Evolutionary conservation across 2,113 vertebrate genomes (phyloP).

Genomic region (Setophaga petechia): DNA sequence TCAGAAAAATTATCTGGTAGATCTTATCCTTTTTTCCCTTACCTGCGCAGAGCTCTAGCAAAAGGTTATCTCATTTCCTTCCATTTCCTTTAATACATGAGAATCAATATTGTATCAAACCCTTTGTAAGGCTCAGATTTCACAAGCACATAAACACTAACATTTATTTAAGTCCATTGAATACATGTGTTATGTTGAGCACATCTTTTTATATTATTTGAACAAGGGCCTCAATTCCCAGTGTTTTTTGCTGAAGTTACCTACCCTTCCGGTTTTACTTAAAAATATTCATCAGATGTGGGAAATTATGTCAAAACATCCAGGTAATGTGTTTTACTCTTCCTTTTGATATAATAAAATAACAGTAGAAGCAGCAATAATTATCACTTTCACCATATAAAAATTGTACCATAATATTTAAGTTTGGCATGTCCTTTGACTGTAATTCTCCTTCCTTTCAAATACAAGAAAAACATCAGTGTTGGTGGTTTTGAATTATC

Average conservation of each 20-base stretch:
- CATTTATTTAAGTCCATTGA: neutral
- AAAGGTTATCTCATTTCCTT: neutral
- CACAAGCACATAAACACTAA: neutral
- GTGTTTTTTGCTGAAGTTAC: neutral
- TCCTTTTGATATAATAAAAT: neutral
- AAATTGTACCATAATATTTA: neutral
- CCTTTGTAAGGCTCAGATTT: neutral
- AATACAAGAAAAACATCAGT: neutral
- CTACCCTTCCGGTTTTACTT: neutral
- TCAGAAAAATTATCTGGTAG: neutral
- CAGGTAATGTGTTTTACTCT: neutral
- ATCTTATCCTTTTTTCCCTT: neutral
- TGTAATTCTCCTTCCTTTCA: neutral
- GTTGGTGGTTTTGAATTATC: neutral
- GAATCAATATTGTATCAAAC: neutral
- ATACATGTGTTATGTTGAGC: accelerated
- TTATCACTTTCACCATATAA: neutral
- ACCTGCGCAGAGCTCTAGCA: neutral
- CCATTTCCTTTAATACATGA: neutral
- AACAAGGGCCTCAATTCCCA: neutral
- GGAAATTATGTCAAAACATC: neutral
- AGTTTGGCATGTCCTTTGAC: neutral
- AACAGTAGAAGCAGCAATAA: neutral
- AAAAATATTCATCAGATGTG: neutral
- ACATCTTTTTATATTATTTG: neutral